Base-by-base conservation (phyloP, 2,888 invertebrate species). In the Sthenelais limicola region DNA sequence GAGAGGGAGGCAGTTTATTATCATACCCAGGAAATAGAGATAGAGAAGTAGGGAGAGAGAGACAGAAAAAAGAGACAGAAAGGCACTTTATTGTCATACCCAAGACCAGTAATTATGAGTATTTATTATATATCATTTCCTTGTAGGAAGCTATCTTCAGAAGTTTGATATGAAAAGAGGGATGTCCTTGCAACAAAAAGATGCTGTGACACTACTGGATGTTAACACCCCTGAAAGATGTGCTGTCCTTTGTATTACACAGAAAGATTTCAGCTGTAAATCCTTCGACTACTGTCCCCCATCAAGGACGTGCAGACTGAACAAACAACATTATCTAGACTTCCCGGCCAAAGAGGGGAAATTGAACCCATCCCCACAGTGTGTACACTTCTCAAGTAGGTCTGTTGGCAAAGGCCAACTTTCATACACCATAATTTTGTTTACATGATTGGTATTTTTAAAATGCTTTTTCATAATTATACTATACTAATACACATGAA, bases 241-340 rank as follows among this genome's bases (percentile, higher is more conserved):
- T 24, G 66, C 66, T 26, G 26, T 43, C 12, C 38, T 43, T 1
- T 66, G 66, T 26, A 43, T 38, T 33, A 66, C 35, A 9, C 43
- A 35, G 38, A 66, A 30, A 43, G 66, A 33, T 3, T 43, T 2
- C 2, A 15, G 2, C 2, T 66, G 66, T 24, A 66, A 66, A 33
- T 66, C 66, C n/a, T 66, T 66, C 28, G 66, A 66, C 43, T 66
- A 15, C 66, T 66, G 66, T n/a, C 24, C n/a, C n/a, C n/a, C 35
- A 7, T 21, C 66, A 2, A 15, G 28, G 3, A 66, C 66, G 38
- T 66, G 66, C 38, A 1, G 35, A 12, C 66, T 66, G 3, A 43
- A 43, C 66, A 43, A 66, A n/a, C 12, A 66, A 28, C 66, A 66
- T 18, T 21, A 38, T 26, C 38, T 35, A 1, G 66, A 66, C 38